phyloP scores from a whole-genome alignment of 2,797 vertebrate genomes.

The Gila robusta region DNA sequence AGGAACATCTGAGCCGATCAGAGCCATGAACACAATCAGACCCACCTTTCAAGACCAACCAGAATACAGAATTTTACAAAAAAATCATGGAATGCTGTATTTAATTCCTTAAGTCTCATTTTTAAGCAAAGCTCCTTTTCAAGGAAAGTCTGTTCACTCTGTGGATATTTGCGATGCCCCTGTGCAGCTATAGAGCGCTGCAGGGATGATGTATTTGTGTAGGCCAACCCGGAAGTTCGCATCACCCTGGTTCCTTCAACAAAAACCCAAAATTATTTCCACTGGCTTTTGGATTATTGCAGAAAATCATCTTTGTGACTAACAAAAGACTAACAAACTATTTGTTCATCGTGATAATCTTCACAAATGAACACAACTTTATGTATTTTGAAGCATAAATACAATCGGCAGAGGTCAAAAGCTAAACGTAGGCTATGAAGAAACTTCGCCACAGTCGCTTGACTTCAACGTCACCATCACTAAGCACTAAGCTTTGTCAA shows the following conservation, averaged over 20 bases:
- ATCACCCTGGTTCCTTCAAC: not conserved
- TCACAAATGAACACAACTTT: not conserved
- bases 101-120: not conserved
- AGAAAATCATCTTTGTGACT: not conserved
- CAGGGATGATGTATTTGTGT: not conserved
- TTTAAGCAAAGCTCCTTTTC: not conserved
- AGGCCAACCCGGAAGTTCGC: not conserved
- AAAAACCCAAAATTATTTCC: not conserved
- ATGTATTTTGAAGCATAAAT: not conserved
- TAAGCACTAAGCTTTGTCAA: not conserved
- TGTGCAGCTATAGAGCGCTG: not conserved
- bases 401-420: not conserved
- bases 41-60: constrained; percentile 81
- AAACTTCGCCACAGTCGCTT: no score
- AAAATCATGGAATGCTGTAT: not conserved
- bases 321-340: no score
- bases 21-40: constrained; percentile 95
- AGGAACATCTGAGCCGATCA: constrained; percentile 94
- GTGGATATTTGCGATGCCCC: not conserved
- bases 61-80: constrained; percentile 3
- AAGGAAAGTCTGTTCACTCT: not conserved
- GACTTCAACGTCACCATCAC: not conserved
- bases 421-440: no score
- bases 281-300: not conserved
- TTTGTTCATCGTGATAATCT: no score